Evolutionary conservation across 2,797 vertebrate genomes (phyloP).

Genomic region (Psittacula derbiana): DNA sequence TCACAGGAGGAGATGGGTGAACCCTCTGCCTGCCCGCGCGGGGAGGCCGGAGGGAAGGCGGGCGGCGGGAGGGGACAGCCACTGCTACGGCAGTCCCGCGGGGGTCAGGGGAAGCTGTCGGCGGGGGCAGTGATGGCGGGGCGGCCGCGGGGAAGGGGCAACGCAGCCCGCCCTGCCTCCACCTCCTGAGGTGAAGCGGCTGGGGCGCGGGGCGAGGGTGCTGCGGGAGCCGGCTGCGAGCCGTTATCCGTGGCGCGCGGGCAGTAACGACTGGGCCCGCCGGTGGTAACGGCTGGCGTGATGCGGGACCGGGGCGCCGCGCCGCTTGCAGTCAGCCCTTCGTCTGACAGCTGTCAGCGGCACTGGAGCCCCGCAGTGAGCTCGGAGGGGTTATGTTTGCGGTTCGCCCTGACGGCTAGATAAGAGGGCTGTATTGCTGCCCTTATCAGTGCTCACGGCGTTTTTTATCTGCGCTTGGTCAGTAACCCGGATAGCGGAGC

Average conservation of each 20-base stretch:
- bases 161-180: neutral
- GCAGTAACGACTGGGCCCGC: neutral
- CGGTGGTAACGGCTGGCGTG: neutral
- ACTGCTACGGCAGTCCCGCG: neutral
- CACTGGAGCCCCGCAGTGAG: fast-evolving
- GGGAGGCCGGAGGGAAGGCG: neutral
- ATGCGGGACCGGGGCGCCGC: neutral
- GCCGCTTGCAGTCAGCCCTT: neutral
- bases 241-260: neutral
- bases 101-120: neutral
- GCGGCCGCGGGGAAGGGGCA: neutral
- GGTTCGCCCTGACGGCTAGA: neutral
- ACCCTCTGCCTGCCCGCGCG: neutral
- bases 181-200: neutral
- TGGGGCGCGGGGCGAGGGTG: neutral
- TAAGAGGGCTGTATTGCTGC: neutral
- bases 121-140: neutral
- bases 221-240: neutral
- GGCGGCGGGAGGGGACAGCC: neutral
- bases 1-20: slow-evolving; percentile 34
- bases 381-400: neutral
- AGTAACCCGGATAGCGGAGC: neutral
- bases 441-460: neutral
- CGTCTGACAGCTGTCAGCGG: neutral
- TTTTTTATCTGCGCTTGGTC: neutral